These are phyloP conservation scores for Monochamus alternatus DNA, from an alignment of 2,888 invertebrate species.

Conservation along the genomic window DNA sequence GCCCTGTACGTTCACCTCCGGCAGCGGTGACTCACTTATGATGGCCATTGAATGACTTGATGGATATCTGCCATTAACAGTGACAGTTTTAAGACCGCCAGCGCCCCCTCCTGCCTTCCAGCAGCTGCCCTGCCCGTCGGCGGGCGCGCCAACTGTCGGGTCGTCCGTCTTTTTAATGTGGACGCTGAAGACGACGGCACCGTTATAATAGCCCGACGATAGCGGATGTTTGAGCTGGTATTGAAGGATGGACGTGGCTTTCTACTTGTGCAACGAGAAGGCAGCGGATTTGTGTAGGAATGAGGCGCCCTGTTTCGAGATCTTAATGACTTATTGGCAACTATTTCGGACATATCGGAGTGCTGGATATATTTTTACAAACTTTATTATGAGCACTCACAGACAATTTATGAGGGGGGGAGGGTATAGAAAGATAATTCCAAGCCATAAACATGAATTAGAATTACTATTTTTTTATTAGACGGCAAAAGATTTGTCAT, in stretches of 20 bases:
- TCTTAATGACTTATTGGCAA: too few species aligned
- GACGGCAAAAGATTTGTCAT: too few species aligned
- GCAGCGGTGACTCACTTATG: slow-evolving; percentile 57
- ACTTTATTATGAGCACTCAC: too few species aligned
- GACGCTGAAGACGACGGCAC: slow-evolving; percentile 46
- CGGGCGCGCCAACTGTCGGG: slow-evolving; percentile 63
- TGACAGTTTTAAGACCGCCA: slow-evolving; percentile 70
- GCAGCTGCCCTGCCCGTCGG: slow-evolving; percentile 57
- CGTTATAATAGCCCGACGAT: slow-evolving; percentile 47
- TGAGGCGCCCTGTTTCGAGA: too few species aligned
- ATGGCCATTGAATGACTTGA: slow-evolving; percentile 71
- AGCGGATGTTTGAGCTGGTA: slow-evolving; percentile 40
- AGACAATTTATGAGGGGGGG: too few species aligned
- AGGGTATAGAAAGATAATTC: too few species aligned
- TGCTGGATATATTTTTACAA: not conserved
- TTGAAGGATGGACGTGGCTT: slow-evolving; percentile 4
- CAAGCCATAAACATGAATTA: too few species aligned
- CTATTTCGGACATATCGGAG: too few species aligned
- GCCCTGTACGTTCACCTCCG: slow-evolving; percentile 57
- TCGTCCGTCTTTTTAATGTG: slow-evolving; percentile 66
- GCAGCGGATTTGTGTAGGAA: not conserved
- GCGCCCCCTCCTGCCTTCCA: slow-evolving; percentile 50
- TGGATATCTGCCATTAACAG: slow-evolving; percentile 72
- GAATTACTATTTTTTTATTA: too few species aligned
- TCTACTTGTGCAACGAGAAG: not conserved